Evolutionary conservation across 1,140 invertebrate genomes (phyloP).

Genomic region (Leptinotarsa defecta): DNA sequence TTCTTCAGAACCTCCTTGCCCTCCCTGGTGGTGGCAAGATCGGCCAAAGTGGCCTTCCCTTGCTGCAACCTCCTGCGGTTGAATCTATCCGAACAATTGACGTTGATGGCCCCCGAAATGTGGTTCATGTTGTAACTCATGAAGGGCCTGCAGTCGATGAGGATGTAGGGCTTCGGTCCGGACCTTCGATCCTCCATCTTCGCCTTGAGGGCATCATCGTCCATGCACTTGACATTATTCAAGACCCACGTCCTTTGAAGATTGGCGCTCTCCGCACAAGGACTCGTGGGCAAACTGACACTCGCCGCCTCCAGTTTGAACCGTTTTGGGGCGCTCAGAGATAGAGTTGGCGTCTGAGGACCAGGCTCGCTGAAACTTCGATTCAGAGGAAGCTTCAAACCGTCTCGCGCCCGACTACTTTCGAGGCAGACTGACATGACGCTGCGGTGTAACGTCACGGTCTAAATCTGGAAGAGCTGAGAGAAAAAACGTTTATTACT

Average conservation of each 20-base stretch:
- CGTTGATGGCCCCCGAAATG: slow-evolving; percentile 73
- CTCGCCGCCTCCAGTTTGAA: slow-evolving; percentile 62
- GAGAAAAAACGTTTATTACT: slow-evolving; percentile 20
- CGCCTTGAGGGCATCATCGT: slow-evolving; percentile 51
- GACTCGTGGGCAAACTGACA: slow-evolving; percentile 62
- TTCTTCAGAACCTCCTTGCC: slow-evolving; percentile 69
- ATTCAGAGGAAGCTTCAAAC: slow-evolving; percentile 64
- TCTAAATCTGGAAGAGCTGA: slow-evolving; percentile 54
- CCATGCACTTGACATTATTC: slow-evolving; percentile 52
- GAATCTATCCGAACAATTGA: slow-evolving; percentile 77
- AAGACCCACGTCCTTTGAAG: slow-evolving; percentile 60
- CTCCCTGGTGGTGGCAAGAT: slow-evolving; percentile 67
- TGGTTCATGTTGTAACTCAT: slow-evolving; percentile 74
- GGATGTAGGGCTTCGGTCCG: slow-evolving; percentile 56
- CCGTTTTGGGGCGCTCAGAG: slow-evolving; percentile 58
- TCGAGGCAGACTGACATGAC: slow-evolving; percentile 62
- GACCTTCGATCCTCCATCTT: slow-evolving; percentile 50
- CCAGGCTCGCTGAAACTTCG: slow-evolving; percentile 67
- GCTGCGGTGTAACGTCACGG: slow-evolving; percentile 44
- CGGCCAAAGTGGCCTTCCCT: slow-evolving; percentile 69
- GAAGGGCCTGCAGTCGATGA: slow-evolving; percentile 76
- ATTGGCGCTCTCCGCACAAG: slow-evolving; percentile 62
- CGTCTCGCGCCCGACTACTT: slow-evolving; percentile 60
- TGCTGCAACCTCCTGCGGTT: slow-evolving; percentile 71
- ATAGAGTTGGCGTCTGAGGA: slow-evolving; percentile 49